Conservation (phyloP, 2,888 invertebrate genomes). For the Drosophila fungiperda region DNA sequence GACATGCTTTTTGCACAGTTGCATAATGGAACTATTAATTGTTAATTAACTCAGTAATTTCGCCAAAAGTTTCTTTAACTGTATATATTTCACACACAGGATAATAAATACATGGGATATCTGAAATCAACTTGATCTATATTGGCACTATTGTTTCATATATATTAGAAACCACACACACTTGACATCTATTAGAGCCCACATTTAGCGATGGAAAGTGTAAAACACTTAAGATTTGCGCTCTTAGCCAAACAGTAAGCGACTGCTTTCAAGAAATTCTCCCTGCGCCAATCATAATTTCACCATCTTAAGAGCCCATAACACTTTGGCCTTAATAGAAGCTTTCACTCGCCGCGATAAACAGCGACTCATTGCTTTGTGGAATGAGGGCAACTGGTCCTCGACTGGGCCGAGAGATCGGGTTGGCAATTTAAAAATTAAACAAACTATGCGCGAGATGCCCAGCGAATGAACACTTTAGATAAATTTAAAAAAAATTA, state of each 20-base stretch:
- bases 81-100: too few relatives aligned
- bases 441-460: constrained; percentile 37
- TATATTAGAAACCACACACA: too few relatives aligned
- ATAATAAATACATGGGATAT: too few relatives aligned
- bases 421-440: constrained; percentile 68
- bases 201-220: not conserved
- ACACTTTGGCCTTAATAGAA: constrained; percentile 50
- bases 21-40: not conserved
- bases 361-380: constrained; percentile 35
- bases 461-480: constrained; percentile 56
- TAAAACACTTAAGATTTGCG: constrained; percentile 22
- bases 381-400: constrained; percentile 36
- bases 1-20: not conserved
- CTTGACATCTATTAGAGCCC: not conserved
- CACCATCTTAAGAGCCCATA: constrained; percentile 55
- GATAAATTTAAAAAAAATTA: constrained; percentile 71
- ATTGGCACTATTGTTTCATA: too few relatives aligned
- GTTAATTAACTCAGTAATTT: not conserved
- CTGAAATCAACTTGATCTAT: too few relatives aligned
- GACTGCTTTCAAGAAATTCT: constrained; percentile 19
- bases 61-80: not conserved
- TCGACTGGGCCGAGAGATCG: constrained; percentile 8
- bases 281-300: constrained; percentile 63
- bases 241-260: constrained; percentile 22
- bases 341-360: constrained; percentile 64